Evolutionary conservation across 2,113 vertebrate species (phyloP), one percentile per base, ranked within the genome.

Genomic region (Paradoxurus hermaphroditus): DNA sequence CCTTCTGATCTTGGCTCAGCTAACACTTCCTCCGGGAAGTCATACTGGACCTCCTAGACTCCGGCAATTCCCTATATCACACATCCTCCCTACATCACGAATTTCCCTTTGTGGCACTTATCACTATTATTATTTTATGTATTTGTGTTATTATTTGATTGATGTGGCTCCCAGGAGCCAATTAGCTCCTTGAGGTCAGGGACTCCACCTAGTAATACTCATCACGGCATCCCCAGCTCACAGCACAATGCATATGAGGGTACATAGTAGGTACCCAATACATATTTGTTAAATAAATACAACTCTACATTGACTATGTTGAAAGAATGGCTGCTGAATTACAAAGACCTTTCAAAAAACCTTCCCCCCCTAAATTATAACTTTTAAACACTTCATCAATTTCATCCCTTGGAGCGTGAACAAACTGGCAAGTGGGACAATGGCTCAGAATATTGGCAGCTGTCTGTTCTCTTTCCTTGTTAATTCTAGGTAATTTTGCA

Each of bases 401-500:
- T 94, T 95, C 62, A 73, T 92, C 82, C 46, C 51, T 94, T 86
- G 62, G 62, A 67, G 12, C 75, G 68, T 56, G 84, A 96, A 59
- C 68, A n/a, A 81, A 49, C 12, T 2, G 8, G 36, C 56, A 67
- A 93, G n/a, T 18, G 27, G 70, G 21, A 89, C 90, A 90, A 7
- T 51, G 68, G 3, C 87, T 92, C 19, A 31, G 53, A 82, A 56
- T 84, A 86, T 68, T 95, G 92, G 67, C 77, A 86, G 59, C 19
- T 94, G 62, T 70, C 77, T 56, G 51, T 92, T 95, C 36, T 84
- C 27, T 36, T 94, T 51, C 41, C 18, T 56, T 83, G 51, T 73
- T 94, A 79, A 87, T 90, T 89, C 51, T 96, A 86, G 36, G 49
- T 73, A 86, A 94, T 83, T 91, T 95, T 79, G 23, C 25, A 90